Percentiles rank a stretch among this genome's conserved stretches.
These are phyloP conservation scores for Pantala flavescens DNA, from an alignment of 1,140 invertebrate genomes.

Conservation along the genomic window DNA sequence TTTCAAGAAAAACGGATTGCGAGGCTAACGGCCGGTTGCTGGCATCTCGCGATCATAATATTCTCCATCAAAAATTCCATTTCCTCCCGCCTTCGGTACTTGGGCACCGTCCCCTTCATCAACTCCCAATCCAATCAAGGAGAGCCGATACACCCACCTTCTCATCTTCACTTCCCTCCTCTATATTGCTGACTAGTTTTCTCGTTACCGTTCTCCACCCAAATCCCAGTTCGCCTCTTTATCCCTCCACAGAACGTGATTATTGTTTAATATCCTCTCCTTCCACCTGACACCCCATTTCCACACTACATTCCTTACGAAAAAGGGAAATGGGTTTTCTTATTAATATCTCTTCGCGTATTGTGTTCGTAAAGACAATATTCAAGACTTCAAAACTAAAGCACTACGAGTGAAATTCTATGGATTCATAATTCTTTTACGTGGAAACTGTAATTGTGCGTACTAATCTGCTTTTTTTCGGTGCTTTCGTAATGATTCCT, in stretches of 20 bases:
- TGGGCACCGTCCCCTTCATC: background rate
- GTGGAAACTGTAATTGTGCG: too few species aligned
- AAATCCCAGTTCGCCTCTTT: background rate
- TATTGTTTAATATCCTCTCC: background rate
- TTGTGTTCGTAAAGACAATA: too few species aligned
- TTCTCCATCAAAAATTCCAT: conserved; percentile 2
- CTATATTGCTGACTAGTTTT: conserved; percentile 2
- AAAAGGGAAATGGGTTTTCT: too few species aligned
- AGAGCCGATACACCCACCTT: background rate
- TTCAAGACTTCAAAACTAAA: too few species aligned
- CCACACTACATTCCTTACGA: too few species aligned
- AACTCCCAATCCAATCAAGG: conserved; percentile 8
- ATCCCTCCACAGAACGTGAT: background rate
- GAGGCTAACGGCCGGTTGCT: background rate
- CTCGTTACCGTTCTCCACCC: conserved; percentile 2
- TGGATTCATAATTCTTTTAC: too few species aligned
- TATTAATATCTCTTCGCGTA: too few species aligned
- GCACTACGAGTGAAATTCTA: too few species aligned
- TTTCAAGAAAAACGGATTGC: background rate
- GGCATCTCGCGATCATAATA: background rate
- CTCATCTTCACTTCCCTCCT: background rate
- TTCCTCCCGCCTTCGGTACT: background rate
- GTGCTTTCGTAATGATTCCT: too few species aligned
- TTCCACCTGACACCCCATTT: too few species aligned
- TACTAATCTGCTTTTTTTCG: too few species aligned